Base-by-base conservation (phyloP, 2,888 invertebrate species). In the Parnassius glacialis region DNA sequence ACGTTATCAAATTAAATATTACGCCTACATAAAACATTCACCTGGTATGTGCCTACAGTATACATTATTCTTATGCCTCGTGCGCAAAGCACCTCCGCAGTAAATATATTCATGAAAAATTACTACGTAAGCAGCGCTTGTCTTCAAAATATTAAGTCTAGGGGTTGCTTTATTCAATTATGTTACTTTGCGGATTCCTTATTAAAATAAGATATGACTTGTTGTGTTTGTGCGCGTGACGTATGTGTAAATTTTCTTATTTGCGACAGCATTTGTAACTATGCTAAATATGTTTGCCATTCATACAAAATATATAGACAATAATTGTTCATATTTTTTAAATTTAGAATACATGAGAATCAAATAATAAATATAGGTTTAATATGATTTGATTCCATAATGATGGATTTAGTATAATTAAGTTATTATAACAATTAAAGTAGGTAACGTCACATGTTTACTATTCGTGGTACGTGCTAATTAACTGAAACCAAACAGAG, bases 91-190 rank as follows among this genome's bases (percentile, higher is more conserved):
- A 54, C 20, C 60, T 34, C 52, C 61, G 51, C 52, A 61, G 61
- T 61, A 61, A 61, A 61, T 61, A 57, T 61, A 61, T 61, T 61
- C 61, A 61, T 61, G 61, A 61, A 57, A 61, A 61, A 61, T 61
- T 61, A 57, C 61, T 52, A 45, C 52, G 52, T 57, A 44, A 57
- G 57, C 52, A 56, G 47, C 45, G 51, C 57, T 41, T 52, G 61
- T 57, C 52, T 61, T 61, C 57, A 45, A 52, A 61, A 61, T 61
- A 61, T 61, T 57, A 61, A 61, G 59, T 41, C 34, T 52, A n/a
- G 25, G 59, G 56, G 61, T 47, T 56, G 51, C 55, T 42, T 52
- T 42, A 61, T 61, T 61, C 61, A 57, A 57, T 61, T 61, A 61
- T 42, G 47, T 59, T 59, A 61, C 52, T 61, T 52, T 45, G 61